phyloP scores from a whole-genome alignment of 2,888 invertebrate species.

The Cactoblastis cactorum region DNA sequence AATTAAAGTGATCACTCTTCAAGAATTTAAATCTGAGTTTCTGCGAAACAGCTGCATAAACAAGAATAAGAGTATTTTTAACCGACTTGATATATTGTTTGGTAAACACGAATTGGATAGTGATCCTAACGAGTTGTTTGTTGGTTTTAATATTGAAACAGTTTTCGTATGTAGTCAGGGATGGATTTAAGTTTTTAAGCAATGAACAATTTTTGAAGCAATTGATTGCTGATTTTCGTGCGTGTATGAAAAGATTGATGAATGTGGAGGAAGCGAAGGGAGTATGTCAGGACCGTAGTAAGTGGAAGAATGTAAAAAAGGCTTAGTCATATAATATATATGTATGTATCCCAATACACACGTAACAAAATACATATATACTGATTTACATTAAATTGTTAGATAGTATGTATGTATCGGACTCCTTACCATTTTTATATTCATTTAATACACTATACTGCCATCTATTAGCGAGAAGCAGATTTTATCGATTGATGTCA shows the following conservation, averaged over 20 bases:
- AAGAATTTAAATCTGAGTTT: slow-evolving; percentile 24
- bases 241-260: no score
- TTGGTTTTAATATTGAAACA: not conserved
- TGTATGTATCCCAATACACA: no score
- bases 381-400: no score
- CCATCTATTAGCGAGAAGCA: not conserved
- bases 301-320: no score
- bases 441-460: not conserved
- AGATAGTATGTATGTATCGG: no score
- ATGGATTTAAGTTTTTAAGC: no score
- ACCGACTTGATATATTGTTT: not conserved
- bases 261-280: no score
- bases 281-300: no score
- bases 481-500: not conserved
- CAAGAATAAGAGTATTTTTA: slow-evolving; percentile 20
- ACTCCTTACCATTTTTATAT: not conserved
- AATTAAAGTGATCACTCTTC: not conserved
- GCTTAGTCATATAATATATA: no score
- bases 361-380: no score
- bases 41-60: slow-evolving; percentile 24
- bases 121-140: not conserved
- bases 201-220: no score
- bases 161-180: not conserved
- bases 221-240: no score
- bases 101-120: slow-evolving; percentile 1